Evolutionary conservation across 2,888 invertebrate genomes (phyloP), one percentile per base, ranked within the genome.

Genomic region (Parnassius mnemosyne): DNA sequence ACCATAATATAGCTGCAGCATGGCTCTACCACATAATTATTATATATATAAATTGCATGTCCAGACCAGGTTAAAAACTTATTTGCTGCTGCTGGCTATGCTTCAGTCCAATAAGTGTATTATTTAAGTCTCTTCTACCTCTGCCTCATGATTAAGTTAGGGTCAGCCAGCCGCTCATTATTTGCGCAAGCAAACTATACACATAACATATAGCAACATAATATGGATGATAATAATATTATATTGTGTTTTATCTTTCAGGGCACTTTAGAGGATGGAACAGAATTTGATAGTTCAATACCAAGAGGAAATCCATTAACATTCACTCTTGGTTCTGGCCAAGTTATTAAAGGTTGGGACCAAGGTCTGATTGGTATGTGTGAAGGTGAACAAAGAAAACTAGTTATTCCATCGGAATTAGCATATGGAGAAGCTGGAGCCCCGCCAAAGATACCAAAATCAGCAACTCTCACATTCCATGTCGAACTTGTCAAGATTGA

Each of bases 281-380:
- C 94, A 11, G 96, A 97, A 82, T 97, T 97, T 90, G 97, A 97
- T 81, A 96, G 95, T 78, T 96, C 96, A 66, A 93, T 94, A 71
- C 93, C 94, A 20, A 89, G 96, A 68, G 94, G 94, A 34, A 93
- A 95, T 68, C 96, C 96, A 0, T 93, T 97, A 65, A 94, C 95
- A 11, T 97, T 97, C 77, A 96, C 95, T 2, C 87, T 97, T 61
- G 97, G 97, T 51, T 92, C 94, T 3, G 96, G 96, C 0, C 97
- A 97, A 86, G 97, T 97, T 3, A 97, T 97, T 69, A 96, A 96
- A 83, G 97, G 97, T 50, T 97, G 97, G 97, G 97, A 97, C 72
- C 96, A 97, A 87, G 97, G 97, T 0, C 90, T 97, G 1, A 89
- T 97, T 65, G 96, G 95, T 57, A 97, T 97, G 96, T 97, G 97